phyloP scores from a whole-genome alignment of 2,113 vertebrate species.

The Phodopus roborovskii region DNA sequence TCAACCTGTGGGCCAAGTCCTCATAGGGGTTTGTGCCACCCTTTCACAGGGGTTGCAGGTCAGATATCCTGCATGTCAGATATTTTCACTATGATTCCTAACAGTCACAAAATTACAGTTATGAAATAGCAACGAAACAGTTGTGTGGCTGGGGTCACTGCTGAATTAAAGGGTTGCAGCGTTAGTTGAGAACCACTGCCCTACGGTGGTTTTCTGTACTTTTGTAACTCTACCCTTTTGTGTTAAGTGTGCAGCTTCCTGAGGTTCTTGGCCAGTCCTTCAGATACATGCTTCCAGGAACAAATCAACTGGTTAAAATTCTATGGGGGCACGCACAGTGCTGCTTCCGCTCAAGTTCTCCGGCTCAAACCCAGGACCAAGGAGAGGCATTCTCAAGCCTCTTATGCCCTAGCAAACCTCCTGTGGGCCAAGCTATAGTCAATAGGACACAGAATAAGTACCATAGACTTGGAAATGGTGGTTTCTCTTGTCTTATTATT shows the following conservation, averaged over 20 bases:
- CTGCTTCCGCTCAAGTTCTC: neutral
- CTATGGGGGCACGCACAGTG: neutral
- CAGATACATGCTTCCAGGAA: neutral
- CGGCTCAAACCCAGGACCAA: neutral
- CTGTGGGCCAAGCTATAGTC: neutral
- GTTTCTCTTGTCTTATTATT: constrained; percentile 2
- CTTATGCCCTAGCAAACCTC: neutral
- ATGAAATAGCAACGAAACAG: neutral
- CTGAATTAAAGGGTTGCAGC: neutral
- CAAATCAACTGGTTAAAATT: neutral
- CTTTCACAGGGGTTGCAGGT: neutral
- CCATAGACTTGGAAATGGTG: neutral
- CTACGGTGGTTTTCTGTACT: neutral
- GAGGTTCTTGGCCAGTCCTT: neutral
- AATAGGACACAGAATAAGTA: neutral
- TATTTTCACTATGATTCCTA: neutral
- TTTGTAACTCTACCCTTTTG: neutral
- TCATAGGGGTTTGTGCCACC: neutral
- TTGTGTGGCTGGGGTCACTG: neutral
- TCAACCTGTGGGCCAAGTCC: neutral
- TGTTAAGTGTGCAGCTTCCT: constrained; percentile 1
- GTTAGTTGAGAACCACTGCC: neutral
- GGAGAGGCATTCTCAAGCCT: constrained; percentile 24
- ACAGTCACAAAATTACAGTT: neutral
- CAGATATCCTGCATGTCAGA: neutral